Percentiles rank a stretch among this genome's conserved stretches.
These are phyloP conservation scores for Euproctis similis DNA, from an alignment of 2,888 invertebrate genomes.

Conservation along the genomic window DNA sequence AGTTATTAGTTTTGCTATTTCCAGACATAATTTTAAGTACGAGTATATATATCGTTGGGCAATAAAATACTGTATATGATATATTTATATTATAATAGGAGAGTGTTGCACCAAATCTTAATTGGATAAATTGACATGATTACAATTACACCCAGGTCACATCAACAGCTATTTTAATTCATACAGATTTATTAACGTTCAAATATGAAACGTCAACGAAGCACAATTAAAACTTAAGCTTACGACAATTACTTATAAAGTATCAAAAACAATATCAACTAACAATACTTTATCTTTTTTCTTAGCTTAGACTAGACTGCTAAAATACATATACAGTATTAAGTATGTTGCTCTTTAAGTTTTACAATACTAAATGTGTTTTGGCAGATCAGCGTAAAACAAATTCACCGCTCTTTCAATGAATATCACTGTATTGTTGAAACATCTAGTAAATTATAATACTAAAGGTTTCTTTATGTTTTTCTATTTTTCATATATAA, in stretches of 20 bases:
- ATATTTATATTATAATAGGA: conserved; percentile 8
- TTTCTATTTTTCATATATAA: too few species aligned
- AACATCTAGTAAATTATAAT: too few species aligned
- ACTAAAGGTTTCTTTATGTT: too few species aligned
- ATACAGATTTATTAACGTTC: conserved; percentile 42
- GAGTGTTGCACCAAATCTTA: conserved; percentile 46
- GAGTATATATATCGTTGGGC: too few species aligned
- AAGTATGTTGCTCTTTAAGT: too few species aligned
- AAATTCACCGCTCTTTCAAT: conserved; percentile 48
- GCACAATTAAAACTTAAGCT: conserved; percentile 44
- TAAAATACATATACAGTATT: conserved; percentile 37
- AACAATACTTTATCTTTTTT: conserved; percentile 52
- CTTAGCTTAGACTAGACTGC: conserved; percentile 71
- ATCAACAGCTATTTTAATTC: conserved; percentile 55
- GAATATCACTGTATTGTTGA: conserved; percentile 15
- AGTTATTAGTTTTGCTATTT: too few species aligned
- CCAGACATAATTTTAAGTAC: too few species aligned
- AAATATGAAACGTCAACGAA: conserved; percentile 37
- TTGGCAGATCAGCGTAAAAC: conserved; percentile 64
- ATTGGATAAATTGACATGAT: conserved; percentile 52
- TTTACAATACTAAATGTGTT: conserved; percentile 41
- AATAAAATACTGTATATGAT: conserved; percentile 7
- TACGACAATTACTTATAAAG: conserved; percentile 30
- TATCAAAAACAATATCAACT: conserved; percentile 28
- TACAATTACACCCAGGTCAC: conserved; percentile 72